Evolutionary conservation across 2,113 vertebrate species (phyloP).

Genomic region (Corythornis cristatus): DNA sequence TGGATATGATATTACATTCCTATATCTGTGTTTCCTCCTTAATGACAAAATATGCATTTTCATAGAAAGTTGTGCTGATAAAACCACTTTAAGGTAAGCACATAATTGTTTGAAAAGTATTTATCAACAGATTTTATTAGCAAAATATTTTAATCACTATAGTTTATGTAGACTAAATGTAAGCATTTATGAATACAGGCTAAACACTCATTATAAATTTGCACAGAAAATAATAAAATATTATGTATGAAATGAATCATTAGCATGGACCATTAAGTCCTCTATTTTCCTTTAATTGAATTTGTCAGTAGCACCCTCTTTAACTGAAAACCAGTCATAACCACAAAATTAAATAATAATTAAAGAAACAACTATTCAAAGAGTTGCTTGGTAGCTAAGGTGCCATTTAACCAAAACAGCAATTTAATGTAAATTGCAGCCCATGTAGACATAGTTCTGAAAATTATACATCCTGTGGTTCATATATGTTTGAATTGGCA

Average conservation of each 20-base stretch:
- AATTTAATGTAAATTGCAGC: constrained; percentile 89
- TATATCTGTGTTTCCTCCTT: constrained; percentile 42
- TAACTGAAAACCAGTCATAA: constrained; percentile 90
- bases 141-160: constrained; percentile 82
- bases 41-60: constrained; percentile 46
- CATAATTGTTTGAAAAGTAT: constrained; percentile 66
- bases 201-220: constrained; percentile 87
- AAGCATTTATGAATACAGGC: constrained; percentile 85
- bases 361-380: constrained; percentile 91
- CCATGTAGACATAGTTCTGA: constrained; percentile 77
- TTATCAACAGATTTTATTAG: constrained; percentile 76
- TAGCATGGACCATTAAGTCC: constrained; percentile 93
- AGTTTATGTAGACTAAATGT: constrained; percentile 78
- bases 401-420: constrained; percentile 86
- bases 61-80: constrained; percentile 22
- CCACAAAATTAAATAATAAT: constrained; percentile 93
- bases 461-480: constrained; percentile 80
- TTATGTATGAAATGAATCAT: constrained; percentile 95
- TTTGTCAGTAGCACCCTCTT: constrained; percentile 96
- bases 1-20: constrained; percentile 1
- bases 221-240: constrained; percentile 90
- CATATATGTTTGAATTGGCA: constrained; percentile 77
- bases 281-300: constrained; percentile 96
- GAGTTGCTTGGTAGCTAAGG: constrained; percentile 85
- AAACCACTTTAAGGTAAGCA: constrained; percentile 58